Percentiles rank a stretch among this genome's conserved stretches.
Conservation (phyloP, 2,888 invertebrate genomes). For the Noctuana brunneofusca region DNA sequence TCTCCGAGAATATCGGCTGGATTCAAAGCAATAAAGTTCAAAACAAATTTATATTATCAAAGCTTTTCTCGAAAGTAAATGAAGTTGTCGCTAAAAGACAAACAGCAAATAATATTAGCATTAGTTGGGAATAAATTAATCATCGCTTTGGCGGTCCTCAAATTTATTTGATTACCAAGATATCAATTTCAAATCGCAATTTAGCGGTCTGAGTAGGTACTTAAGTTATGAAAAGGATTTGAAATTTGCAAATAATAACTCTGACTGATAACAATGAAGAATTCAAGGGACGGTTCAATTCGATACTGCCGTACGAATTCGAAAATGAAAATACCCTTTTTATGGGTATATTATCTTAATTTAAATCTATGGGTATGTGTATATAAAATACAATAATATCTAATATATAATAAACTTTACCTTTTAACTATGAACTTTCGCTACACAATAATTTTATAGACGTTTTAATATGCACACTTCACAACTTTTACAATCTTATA, state of each 20-base stretch:
- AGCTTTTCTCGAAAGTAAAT: constrained; percentile 11
- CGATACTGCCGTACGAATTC: too few species aligned
- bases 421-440: too few species aligned
- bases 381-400: too few species aligned
- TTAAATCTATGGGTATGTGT: too few species aligned
- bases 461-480: too few species aligned
- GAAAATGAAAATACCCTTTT: too few species aligned
- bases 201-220: neutral
- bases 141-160: neutral
- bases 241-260: neutral
- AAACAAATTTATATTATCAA: constrained; percentile 43
- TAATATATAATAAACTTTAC: too few species aligned
- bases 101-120: constrained; percentile 30
- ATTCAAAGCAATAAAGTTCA: constrained; percentile 46
- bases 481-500: too few species aligned
- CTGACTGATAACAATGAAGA: neutral
- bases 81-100: constrained; percentile 15
- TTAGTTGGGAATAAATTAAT: constrained; percentile 26
- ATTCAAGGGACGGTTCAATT: neutral
- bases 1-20: constrained; percentile 45
- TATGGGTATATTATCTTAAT: too few species aligned
- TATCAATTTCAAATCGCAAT: constrained; percentile 8
- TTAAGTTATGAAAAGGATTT: constrained; percentile 45
- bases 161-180: constrained; percentile 12
- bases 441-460: too few species aligned